Base-by-base conservation (phyloP, 2,797 vertebrate genomes). In the Coreius guichenoti region DNA sequence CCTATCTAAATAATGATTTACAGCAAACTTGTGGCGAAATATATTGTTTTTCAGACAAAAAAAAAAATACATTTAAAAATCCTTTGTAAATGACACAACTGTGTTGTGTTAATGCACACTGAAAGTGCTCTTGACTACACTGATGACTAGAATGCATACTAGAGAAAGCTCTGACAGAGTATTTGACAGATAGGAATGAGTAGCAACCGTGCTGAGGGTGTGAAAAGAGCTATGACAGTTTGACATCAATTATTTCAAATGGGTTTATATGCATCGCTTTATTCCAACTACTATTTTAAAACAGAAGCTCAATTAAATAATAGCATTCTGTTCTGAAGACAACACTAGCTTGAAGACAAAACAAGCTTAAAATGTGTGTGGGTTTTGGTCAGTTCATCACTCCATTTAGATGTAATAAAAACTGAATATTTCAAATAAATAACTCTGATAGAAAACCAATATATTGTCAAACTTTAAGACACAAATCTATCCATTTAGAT, bases 171-270 rank as follows among this genome's bases (percentile, higher is more conserved):
- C 47, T 73, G 45, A 19, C 8, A 19, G 26, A 74, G 29, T 36
- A n/a, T 76, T 76, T 77, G 13, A 58, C 8, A 1, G 33, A n/a
- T 21, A 77, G 21, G 75, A 77, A 39, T 43, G 75, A 61, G 33
- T n/a, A 77, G 33, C 33, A 39, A 17, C 7, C 12, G 21, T 76
- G 56, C 29, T 4, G 19, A 56, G 13, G 31, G 49, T 56, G 19
- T n/a, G 73, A 36, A 36, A 51, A 56, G 51, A 16, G 74, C 21
- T 23, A 23, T 56, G 70, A 47, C 49, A 16, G 51, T 36, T 76
- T 76, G 31, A 76, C 51, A 56, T 23, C 51, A 58, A 39, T 77
- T 78, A 78, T 26, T 43, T 63, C 13, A 63, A 29, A 78, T 78
- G 76, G 23, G 8, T 78, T 78, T 63, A 19, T 16, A 61, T 78